Conservation (phyloP, 1,140 invertebrate genomes). For the Cheumatopsyche charites region DNA sequence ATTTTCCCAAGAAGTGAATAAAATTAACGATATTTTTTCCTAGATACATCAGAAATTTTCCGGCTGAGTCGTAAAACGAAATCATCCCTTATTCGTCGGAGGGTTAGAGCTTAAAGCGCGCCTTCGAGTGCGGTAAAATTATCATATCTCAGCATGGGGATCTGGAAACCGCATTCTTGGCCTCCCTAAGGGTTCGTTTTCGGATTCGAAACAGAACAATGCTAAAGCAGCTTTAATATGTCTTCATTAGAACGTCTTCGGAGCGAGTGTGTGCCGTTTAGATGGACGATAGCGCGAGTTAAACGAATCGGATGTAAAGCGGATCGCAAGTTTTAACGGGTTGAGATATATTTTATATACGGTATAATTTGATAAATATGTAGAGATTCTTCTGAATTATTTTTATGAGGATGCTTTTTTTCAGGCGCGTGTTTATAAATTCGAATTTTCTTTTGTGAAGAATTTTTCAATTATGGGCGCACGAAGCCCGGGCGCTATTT, state of each 20-base stretch:
- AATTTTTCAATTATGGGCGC: no score
- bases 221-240: neutral
- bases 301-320: neutral
- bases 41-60: neutral
- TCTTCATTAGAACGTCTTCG: slow-evolving; percentile 10
- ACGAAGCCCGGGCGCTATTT: no score
- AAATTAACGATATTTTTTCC: slow-evolving; percentile 3
- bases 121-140: neutral
- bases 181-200: neutral
- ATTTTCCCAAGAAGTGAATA: slow-evolving; percentile 7
- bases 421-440: no score
- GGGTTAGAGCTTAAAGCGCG: no score
- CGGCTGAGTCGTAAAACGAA: no score
- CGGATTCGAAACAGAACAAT: neutral
- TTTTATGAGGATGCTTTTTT: no score
- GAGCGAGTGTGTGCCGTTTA: neutral
- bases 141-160: neutral
- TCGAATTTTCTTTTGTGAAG: no score
- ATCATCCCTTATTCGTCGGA: no score
- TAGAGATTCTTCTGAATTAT: no score
- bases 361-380: no score
- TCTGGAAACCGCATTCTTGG: neutral
- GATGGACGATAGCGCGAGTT: neutral
- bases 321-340: neutral
- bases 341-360: no score